Base-by-base conservation (phyloP, 1,140 invertebrate species). In the Magallana angulata region DNA sequence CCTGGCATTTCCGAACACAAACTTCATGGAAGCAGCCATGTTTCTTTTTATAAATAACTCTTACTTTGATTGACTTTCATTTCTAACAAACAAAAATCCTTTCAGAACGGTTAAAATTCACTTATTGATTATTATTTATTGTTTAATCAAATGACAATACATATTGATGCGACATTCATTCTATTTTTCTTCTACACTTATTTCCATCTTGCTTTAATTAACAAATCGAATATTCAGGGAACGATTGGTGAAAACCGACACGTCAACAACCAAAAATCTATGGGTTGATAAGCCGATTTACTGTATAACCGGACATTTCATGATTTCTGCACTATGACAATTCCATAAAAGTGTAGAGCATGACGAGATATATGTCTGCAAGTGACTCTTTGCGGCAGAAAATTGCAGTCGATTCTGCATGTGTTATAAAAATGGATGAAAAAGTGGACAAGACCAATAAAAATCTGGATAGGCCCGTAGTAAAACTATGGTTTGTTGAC, bases 401-500 rank as follows among this genome's bases (percentile, higher is more conserved):
- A n/a, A 57, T 16, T n/a, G 81, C 81, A 57, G 81, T 57, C 81
- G 57, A 58, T 6, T 2, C 48, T 7, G 57, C 36, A n/a, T 56
- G 58, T 48, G 18, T 83, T 9, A 57, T 88, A 60, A 56, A 82
- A 68, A 56, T 88, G n/a, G 18, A 59, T 9, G 30, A 8, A 18
- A 16, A 16, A 57, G 24, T 18, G 11, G 58, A 59, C 0, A 36
- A 36, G 30, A 84, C 8, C 14, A 59, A 24, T 24, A 24, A 8
- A 30, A 14, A 84, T 36, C 58, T 58, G 0, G 59, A 84, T 16
- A 91, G 88, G 58, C 85, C 81, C 85, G 87, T 87, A 48, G 94
- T 95, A 84, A 94, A 97, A 24, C 96, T 96, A 89, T 96, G 98
- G 56, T 93, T 98, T 82, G 96, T 97, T 89, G 96, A 98, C 93